Percentiles rank a stretch among this genome's conserved stretches.
Conservation (phyloP, 2,113 vertebrate species). For the Zonotrichia leucophrys region DNA sequence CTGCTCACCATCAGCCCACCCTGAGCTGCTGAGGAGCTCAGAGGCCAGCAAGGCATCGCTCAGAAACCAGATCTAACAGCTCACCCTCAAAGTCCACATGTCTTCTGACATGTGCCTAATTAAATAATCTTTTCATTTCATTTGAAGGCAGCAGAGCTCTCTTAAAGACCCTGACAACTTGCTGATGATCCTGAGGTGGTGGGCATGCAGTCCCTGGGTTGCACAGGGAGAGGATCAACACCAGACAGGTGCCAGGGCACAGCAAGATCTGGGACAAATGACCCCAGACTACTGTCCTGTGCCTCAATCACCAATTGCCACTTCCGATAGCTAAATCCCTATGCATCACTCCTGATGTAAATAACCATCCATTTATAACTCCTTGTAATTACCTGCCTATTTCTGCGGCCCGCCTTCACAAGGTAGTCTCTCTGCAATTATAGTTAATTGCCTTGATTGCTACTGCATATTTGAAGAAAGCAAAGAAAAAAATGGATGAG, state of each 20-base stretch:
- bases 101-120: background rate
- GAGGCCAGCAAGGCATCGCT: background rate
- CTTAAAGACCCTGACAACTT: background rate
- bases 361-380: constrained; percentile 63
- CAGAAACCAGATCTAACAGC: background rate
- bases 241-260: background rate
- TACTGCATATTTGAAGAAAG: constrained; percentile 58
- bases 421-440: constrained; percentile 69
- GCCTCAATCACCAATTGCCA: background rate
- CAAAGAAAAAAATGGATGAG: background rate
- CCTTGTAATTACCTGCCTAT: constrained; percentile 64
- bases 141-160: background rate
- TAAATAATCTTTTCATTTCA: background rate
- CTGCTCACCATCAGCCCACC: background rate
- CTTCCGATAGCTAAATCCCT: background rate
- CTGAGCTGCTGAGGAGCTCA: background rate
- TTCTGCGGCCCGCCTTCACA: constrained; percentile 50
- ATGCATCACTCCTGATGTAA: constrained; percentile 53
- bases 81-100: background rate
- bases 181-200: background rate
- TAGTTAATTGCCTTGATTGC: constrained; percentile 67
- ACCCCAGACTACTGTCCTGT: background rate
- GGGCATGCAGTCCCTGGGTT: rapidly evolving
- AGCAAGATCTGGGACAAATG: rapidly evolving
- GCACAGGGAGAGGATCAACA: background rate